phyloP scores from a whole-genome alignment of 2,797 vertebrate species.

The Gallinago stenura region DNA sequence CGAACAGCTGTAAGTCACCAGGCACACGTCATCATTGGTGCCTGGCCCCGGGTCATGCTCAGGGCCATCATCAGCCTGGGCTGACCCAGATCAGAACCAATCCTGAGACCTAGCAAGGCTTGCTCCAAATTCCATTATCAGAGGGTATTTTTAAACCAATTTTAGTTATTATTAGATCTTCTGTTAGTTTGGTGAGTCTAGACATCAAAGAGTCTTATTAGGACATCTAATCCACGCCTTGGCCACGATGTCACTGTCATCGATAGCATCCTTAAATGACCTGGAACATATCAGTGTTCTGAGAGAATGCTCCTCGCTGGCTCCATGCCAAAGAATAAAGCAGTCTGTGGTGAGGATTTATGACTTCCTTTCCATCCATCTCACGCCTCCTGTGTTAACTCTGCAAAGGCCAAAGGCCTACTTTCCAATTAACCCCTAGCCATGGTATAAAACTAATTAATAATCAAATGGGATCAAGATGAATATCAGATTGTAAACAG shows the following conservation, averaged over 20 bases:
- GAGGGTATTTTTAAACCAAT: not conserved
- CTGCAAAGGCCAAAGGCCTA: not conserved
- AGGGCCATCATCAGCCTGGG: rapidly evolving
- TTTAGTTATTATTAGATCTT: not conserved
- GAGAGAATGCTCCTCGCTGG: not conserved
- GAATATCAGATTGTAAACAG: not conserved
- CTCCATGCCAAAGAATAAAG: not conserved
- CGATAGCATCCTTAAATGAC: not conserved
- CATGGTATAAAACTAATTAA: not conserved
- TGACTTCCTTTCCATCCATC: not conserved
- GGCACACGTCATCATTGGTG: not conserved
- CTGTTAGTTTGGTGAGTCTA: not conserved
- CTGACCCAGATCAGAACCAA: not conserved
- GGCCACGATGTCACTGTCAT: not conserved
- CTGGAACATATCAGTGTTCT: not conserved
- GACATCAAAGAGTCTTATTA: not conserved
- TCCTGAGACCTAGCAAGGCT: not conserved
- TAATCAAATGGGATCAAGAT: not conserved
- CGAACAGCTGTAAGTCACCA: not conserved
- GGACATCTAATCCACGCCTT: not conserved
- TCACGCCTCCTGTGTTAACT: not conserved
- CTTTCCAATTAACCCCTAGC: not conserved
- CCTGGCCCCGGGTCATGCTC: not conserved
- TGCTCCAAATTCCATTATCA: not conserved
- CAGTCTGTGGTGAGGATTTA: not conserved